Evolutionary conservation across 1,140 invertebrate genomes (phyloP).

Genomic region (Amphibalanus amphitrite): DNA sequence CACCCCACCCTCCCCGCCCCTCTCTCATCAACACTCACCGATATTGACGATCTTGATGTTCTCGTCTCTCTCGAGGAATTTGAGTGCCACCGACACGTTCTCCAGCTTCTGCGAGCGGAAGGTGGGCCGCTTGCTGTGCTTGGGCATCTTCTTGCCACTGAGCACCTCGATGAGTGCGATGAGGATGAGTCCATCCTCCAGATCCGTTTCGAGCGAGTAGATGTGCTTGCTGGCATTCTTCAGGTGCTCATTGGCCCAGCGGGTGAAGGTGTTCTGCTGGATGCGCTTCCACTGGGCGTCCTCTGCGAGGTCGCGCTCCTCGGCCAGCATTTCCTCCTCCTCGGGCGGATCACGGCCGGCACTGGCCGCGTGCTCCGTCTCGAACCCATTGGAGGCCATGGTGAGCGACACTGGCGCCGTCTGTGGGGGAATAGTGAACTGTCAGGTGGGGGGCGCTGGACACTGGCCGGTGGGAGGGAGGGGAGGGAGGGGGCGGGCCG

Average conservation of each 20-base stretch:
- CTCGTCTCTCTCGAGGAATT: conserved; percentile 72
- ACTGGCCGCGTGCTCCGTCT: neutral
- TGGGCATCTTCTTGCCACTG: conserved; percentile 59
- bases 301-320: conserved; percentile 67
- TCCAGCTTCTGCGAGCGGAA: conserved; percentile 78
- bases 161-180: conserved; percentile 72
- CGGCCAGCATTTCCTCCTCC: conserved; percentile 58
- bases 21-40: conserved; percentile 34
- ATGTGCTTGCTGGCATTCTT: conserved; percentile 63
- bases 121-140: conserved; percentile 69
- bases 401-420: neutral
- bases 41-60: conserved; percentile 86
- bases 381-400: neutral
- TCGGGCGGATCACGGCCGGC: conserved; percentile 19
- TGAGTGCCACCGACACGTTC: conserved; percentile 78
- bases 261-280: conserved; percentile 86
- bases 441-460: neutral
- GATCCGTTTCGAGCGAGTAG: conserved; percentile 61
- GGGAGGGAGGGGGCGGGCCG: neutral
- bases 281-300: conserved; percentile 87
- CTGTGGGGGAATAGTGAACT: neutral
- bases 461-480: neutral
- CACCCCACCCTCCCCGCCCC: too few species aligned
- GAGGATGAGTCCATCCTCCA: conserved; percentile 66
- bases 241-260: conserved; percentile 87